Percentiles rank a stretch among this genome's conserved stretches.
phyloP scores from a whole-genome alignment of 92 coral and sea anemone species.

The Parazoanthus atlanticus region DNA sequence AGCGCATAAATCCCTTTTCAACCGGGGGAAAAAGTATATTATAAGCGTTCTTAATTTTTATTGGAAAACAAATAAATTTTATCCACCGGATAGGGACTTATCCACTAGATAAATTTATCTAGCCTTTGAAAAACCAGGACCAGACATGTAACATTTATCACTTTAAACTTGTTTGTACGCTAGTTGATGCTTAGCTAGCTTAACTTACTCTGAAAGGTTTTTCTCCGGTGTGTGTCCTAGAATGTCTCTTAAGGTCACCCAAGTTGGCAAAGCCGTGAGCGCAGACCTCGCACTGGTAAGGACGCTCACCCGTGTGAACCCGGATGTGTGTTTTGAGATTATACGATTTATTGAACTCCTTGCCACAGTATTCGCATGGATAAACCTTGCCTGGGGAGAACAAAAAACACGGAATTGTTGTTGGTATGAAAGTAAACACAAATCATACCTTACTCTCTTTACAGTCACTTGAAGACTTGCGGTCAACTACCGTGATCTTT shows the following conservation, averaged over 20 bases:
- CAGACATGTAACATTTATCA: no score
- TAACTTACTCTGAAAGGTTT: conserved; percentile 89
- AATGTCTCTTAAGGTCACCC: conserved; percentile 95
- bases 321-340: conserved; percentile 97
- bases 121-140: conserved; percentile 92
- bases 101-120: conserved; percentile 29
- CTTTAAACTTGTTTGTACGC: neutral
- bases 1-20: no score
- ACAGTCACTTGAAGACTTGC: no score
- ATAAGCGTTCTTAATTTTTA: no score
- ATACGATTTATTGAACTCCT: conserved; percentile 94
- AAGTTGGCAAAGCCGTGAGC: conserved; percentile 98
- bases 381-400: conserved; percentile 73
- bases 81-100: no score
- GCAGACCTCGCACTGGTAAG: conserved; percentile 92
- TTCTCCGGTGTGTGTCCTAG: conserved; percentile 97
- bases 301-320: conserved; percentile 97
- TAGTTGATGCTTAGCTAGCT: neutral
- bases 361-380: conserved; percentile 94
- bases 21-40: no score
- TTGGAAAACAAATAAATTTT: no score
- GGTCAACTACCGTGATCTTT: no score
- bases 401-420: neutral
- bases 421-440: neutral
- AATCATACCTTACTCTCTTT: neutral